These are phyloP conservation scores for Anticlea derivata DNA, from an alignment of 2,888 invertebrate genomes.

Conservation along the genomic window DNA sequence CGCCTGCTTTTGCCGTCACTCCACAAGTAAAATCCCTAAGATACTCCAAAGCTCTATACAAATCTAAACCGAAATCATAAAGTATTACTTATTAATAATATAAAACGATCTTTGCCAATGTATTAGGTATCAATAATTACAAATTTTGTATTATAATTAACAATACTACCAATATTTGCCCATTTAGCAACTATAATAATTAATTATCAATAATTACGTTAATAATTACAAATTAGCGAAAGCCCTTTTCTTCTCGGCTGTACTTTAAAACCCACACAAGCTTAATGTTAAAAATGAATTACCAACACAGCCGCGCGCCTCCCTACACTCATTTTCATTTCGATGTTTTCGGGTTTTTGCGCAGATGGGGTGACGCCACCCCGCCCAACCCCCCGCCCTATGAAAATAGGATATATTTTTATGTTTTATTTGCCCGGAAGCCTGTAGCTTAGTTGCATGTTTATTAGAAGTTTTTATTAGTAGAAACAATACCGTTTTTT, in stretches of 20 bases:
- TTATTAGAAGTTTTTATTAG: constrained; percentile 84
- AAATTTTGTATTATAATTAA: neutral
- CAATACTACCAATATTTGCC: neutral
- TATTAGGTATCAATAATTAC: too few relatives aligned
- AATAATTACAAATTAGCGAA: constrained; percentile 37
- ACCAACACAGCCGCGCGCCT: constrained; percentile 77
- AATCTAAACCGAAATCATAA: too few relatives aligned
- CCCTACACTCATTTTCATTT: constrained; percentile 83
- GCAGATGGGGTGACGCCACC: constrained; percentile 60
- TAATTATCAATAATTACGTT: constrained; percentile 18
- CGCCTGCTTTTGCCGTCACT: neutral
- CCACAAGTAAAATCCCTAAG: neutral
- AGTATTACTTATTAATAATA: too few relatives aligned
- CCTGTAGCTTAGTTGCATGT: constrained; percentile 83
- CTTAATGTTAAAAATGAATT: constrained; percentile 84
- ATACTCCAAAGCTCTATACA: too few relatives aligned
- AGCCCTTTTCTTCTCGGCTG: constrained; percentile 51
- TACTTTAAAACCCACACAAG: constrained; percentile 83
- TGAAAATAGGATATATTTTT: constrained; percentile 85
- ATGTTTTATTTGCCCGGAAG: constrained; percentile 84
- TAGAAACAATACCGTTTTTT: constrained; percentile 73
- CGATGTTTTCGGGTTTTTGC: constrained; percentile 85
- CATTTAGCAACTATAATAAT: too few relatives aligned
- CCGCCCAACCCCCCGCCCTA: constrained; percentile 75
- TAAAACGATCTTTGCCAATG: too few relatives aligned